These are phyloP conservation scores for Nothoprocta pentlandii DNA, from an alignment of 2,113 vertebrate species.

Conservation along the genomic window DNA sequence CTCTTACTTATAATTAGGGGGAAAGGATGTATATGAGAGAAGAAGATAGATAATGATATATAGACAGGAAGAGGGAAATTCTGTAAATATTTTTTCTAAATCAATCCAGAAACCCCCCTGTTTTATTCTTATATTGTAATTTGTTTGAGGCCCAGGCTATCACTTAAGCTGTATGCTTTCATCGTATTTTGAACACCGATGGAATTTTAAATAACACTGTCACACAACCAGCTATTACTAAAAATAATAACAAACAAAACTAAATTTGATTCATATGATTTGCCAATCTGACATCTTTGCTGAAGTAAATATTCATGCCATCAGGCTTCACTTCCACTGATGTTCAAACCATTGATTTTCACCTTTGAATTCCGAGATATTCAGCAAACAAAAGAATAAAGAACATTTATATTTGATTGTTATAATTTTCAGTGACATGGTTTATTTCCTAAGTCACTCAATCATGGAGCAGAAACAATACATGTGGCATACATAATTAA, in stretches of 20 bases:
- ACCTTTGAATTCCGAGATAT: constrained; percentile 44
- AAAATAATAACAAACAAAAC: constrained; percentile 3
- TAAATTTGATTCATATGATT: constrained; percentile 37
- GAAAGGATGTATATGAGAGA: not conserved
- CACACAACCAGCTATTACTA: constrained; percentile 18
- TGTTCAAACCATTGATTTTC: constrained; percentile 39
- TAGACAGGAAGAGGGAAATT: not conserved
- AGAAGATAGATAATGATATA: not conserved
- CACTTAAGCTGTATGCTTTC: not conserved
- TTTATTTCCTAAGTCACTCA: not conserved
- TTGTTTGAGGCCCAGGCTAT: not conserved
- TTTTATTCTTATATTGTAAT: not conserved
- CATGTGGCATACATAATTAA: not conserved
- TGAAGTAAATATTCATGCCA: constrained; percentile 51
- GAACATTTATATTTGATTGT: not conserved
- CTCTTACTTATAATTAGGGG: not conserved
- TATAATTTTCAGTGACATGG: constrained; percentile 6
- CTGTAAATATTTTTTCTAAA: constrained; percentile 13
- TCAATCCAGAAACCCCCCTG: not conserved
- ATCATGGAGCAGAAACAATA: constrained; percentile 1
- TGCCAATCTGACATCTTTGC: constrained; percentile 29
- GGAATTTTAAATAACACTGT: not conserved
- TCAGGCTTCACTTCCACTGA: constrained; percentile 42
- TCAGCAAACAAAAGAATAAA: constrained; percentile 2
- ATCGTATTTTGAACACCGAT: not conserved